Base-by-base conservation (phyloP, 2,888 invertebrate species). In the Autographa pulchrina region DNA sequence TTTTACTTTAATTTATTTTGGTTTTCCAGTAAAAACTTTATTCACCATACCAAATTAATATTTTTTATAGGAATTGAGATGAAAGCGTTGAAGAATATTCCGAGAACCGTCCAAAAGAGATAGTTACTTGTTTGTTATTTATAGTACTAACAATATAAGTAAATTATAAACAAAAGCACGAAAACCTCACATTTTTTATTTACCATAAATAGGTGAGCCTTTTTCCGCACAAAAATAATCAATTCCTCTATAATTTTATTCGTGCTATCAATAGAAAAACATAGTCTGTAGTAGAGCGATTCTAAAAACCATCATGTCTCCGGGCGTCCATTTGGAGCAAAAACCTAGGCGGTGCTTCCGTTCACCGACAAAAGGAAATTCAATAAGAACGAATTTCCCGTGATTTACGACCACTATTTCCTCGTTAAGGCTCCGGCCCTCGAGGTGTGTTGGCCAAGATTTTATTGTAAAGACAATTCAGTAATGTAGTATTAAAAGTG, bases 381-480 rank as follows among this genome's bases (percentile, higher is more conserved):
- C 95, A 95, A 95, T 96, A 95, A 95, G 94, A 92, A 91, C 90
- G 93, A 94, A 94, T 95, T 95, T 95, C 92, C 94, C 90, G 89
- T 94, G 94, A 95, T 95, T 95, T 95, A 95, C 94, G 92, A 89
- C 92, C 93, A 94, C 95, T 95, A 96, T 94, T 94, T 95, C 90
- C 95, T 95, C 94, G 95, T 95, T 95, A 94, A 91, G 93, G 89
- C 90, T 91, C 89, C 77, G 85, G 87, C 88, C 90, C 91, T 91
- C 91, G 91, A 94, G 93, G 92, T 93, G 92, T 92, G 89, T 88
- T 88, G 85, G 89, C 87, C 86, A 85, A 87, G 88, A 90, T 90
- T 90, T 91, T 86, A 91, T 91, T 91, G 91, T 91, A 89, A 91
- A 92, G 90, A 91, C 90, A 91, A 92, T 91, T 88, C 86, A 84